phyloP scores from a whole-genome alignment of 2,113 vertebrate genomes.

The Aspiorhynchus laticeps region DNA sequence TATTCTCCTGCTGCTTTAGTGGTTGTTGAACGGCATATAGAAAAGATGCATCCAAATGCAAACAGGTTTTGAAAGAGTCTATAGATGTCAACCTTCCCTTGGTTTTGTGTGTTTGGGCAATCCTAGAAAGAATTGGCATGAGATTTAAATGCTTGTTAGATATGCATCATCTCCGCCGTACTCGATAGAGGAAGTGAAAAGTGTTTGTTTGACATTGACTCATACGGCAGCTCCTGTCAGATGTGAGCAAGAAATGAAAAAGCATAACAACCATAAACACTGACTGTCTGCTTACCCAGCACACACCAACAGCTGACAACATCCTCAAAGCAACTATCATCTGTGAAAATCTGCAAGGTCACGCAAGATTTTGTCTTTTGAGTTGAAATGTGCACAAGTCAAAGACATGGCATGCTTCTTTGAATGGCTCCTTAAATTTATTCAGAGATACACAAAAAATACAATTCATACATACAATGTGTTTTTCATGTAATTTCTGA shows the following conservation, averaged over 20 bases:
- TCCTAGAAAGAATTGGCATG: not conserved
- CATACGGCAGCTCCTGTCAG: not conserved
- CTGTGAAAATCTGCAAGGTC: not conserved
- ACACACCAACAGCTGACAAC: not conserved
- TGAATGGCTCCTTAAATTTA: not conserved
- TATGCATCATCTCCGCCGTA: not conserved
- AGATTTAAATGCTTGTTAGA: not conserved
- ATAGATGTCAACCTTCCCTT: not conserved
- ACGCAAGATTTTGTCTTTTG: not conserved
- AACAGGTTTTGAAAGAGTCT: not conserved
- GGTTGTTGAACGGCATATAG: not conserved
- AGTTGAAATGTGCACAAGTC: not conserved
- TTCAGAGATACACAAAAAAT: not conserved
- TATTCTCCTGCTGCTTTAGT: not conserved
- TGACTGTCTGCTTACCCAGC: conserved; percentile 2
- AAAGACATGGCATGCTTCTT: not conserved
- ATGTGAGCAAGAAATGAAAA: not conserved
- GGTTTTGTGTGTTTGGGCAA: not conserved
- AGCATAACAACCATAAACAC: not conserved
- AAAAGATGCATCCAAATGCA: not conserved
- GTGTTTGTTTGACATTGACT: not conserved
- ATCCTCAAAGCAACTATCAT: not conserved
- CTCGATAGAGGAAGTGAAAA: not conserved
- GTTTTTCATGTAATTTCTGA: not conserved
- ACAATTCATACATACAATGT: not conserved